phyloP scores from a whole-genome alignment of 2,888 invertebrate genomes.

The Escarpia spicata region DNA sequence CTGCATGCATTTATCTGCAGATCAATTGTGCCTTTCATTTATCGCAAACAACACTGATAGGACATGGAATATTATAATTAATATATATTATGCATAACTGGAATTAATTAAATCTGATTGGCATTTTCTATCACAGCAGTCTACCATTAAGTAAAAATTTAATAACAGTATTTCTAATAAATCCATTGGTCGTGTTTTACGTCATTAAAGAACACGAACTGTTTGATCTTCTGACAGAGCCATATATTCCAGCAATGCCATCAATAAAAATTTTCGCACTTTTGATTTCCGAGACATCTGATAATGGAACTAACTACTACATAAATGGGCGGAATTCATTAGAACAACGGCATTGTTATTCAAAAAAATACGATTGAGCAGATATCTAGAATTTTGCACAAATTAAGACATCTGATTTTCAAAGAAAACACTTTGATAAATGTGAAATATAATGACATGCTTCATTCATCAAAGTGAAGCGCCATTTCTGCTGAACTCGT shows the following conservation, averaged over 20 bases:
- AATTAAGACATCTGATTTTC: neutral
- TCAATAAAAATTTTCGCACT: neutral
- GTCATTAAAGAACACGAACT: neutral
- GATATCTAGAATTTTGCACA: constrained; percentile 5
- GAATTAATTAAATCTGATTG: neutral
- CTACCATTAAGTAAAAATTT: neutral
- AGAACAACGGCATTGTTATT: neutral
- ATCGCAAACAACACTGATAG: neutral
- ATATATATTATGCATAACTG: neutral
- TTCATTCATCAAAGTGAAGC: neutral
- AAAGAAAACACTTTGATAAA: neutral
- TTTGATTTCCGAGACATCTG: neutral
- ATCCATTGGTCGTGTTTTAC: neutral
- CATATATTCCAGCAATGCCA: neutral
- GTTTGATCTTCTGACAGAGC: neutral
- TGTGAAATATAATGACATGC: neutral
- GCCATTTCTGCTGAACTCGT: neutral
- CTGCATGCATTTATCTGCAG: neutral
- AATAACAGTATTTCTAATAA: neutral
- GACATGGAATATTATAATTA: neutral
- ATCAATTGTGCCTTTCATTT: neutral
- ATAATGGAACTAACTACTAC: constrained; percentile 3
- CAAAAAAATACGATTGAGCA: neutral
- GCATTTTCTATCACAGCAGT: neutral
- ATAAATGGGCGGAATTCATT: neutral